Conservation (phyloP, 2,113 vertebrate genomes). For the Ifrita kowaldi region DNA sequence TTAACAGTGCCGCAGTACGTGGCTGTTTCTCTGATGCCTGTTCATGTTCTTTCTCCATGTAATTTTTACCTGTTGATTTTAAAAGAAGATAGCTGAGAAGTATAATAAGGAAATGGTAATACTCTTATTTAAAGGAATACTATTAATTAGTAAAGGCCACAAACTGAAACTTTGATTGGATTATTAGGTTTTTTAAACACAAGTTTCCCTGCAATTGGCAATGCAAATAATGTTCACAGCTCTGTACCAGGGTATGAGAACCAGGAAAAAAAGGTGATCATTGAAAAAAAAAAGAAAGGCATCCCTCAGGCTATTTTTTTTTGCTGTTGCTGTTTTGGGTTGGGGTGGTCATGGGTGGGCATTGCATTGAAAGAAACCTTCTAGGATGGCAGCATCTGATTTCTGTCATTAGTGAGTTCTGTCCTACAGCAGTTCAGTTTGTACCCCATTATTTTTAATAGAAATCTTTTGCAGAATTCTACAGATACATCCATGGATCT, state of each 20-base stretch:
- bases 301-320: neutral
- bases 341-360: neutral
- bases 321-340: neutral
- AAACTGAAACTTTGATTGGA: neutral
- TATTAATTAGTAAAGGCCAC: neutral
- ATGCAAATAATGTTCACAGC: neutral
- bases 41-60: neutral
- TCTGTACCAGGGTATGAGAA: neutral
- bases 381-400: neutral
- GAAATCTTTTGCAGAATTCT: neutral
- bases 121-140: neutral
- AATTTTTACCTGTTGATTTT: neutral
- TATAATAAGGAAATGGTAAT: neutral
- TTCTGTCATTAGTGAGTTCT: neutral
- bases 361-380: neutral
- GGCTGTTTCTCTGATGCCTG: neutral
- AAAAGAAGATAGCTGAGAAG: neutral
- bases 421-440: neutral
- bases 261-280: neutral
- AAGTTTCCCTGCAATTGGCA: neutral
- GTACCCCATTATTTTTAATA: neutral
- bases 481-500: neutral
- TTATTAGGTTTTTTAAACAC: neutral
- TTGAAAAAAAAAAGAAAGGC: neutral
- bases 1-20: neutral